These are phyloP conservation scores for Rhynchonycteris naso DNA, from an alignment of 2,797 vertebrate genomes.

Conservation along the genomic window DNA sequence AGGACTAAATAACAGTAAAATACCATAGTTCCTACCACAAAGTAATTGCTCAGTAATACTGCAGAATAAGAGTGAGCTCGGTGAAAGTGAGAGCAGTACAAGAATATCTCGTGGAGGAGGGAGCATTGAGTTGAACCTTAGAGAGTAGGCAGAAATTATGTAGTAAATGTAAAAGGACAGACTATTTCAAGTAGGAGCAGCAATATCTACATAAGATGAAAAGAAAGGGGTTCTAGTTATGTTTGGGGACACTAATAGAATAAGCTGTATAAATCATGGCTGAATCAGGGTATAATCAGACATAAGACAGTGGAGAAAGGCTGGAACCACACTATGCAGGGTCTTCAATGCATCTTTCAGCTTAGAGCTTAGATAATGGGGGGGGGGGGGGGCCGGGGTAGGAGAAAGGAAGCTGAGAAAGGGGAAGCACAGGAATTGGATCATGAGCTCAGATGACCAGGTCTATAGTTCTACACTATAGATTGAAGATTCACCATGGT, in stretches of 20 bases:
- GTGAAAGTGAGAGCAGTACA: neutral
- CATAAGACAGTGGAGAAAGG: neutral
- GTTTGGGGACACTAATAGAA: neutral
- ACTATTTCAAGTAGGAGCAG: neutral
- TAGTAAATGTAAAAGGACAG: neutral
- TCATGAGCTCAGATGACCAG: neutral
- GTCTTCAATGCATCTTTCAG: neutral
- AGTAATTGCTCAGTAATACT: neutral
- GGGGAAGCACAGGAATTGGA: neutral
- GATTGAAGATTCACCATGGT: neutral
- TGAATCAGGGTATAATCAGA: neutral
- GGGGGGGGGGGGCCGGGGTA: fast-evolving
- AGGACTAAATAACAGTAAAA: neutral
- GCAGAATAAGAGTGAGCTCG: neutral
- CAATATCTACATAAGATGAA: neutral
- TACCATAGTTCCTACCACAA: neutral
- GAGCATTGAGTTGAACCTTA: neutral
- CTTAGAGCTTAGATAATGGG: neutral
- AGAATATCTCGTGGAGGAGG: neutral
- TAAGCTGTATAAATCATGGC: neutral
- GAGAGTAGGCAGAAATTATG: neutral
- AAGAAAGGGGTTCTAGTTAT: neutral
- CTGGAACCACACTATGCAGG: neutral
- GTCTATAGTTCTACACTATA: neutral
- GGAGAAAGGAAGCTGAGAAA: neutral